Base-by-base conservation (phyloP, 2,113 vertebrate species). In the Neolamprologus toae region DNA sequence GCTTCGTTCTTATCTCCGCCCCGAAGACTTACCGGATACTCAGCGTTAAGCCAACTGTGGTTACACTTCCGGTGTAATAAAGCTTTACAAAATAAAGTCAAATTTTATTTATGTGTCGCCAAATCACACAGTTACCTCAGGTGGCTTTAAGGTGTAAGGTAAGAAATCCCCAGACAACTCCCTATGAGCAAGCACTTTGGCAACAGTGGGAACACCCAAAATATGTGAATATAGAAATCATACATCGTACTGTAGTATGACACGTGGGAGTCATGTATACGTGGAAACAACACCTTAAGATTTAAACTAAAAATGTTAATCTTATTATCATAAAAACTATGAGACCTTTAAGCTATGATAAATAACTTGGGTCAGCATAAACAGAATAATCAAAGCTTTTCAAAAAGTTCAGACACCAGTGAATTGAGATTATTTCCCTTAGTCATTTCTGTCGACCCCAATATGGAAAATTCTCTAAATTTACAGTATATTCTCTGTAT, bases 1-100 rank as follows among this genome's bases (percentile, higher is more conserved):
- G 26, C 71, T 31, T 2, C 10, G 40, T 6, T 3, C 59, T 90
- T 85, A 92, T 88, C 91, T 11, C 53, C 54, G 55, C 55, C 79
- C 81, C 88, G 33, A 86, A 87, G 1, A 57, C 54, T 94, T 81
- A 81, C 88, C 76, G 91, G 90, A 90, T 92, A 73, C 1, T 0
- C 1, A 0, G 4, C 2, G 82, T 82, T 31, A 81, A 82, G 51
- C 6, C 1, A 9, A 17, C 51, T 5, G 80, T 21, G 9, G 31
- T 10, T 10, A n/a, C n/a, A 88, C 82, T 85, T 85, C 89, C 86
- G 85, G 6, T 19, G 1, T 16, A 66, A 6, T 16, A 4, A 7
- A 59, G 28, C 14, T 8, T 31, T 88, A 26, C 78, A 81, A 83
- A 78, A 57, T 47, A 76, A 66, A 66, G 61, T 37, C 33, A 37